These are phyloP conservation scores for Aptenodytes patagonicus DNA, from an alignment of 2,113 vertebrate genomes.

Conservation along the genomic window DNA sequence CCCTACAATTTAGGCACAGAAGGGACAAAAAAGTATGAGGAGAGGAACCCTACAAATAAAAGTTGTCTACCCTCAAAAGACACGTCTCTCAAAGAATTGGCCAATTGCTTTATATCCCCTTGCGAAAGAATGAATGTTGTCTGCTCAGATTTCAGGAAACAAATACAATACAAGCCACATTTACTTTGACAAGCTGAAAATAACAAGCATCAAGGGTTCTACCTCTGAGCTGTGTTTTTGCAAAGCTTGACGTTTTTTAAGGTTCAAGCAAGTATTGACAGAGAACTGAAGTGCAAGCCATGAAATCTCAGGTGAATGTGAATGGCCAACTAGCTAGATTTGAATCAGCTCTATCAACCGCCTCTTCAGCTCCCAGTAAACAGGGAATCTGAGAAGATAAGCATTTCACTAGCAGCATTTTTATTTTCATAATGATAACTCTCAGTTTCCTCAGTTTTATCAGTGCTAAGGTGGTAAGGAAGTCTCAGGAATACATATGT, in stretches of 20 bases:
- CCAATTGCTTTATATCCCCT: conserved; percentile 1
- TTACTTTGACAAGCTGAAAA: conserved; percentile 48
- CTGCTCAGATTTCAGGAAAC: conserved; percentile 23
- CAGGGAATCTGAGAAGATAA: neutral
- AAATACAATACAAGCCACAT: conserved; percentile 23
- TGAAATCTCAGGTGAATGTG: conserved; percentile 15
- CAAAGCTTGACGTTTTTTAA: conserved; percentile 25
- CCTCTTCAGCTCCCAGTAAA: neutral
- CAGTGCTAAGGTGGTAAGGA: neutral
- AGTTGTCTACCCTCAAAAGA: neutral
- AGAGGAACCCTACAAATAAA: neutral
- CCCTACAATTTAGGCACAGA: neutral
- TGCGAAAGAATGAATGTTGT: neutral
- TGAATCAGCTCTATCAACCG: neutral
- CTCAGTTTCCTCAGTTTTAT: neutral
- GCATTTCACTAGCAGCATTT: neutral
- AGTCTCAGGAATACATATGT: neutral
- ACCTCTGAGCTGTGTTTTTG: neutral
- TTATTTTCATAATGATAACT: neutral
- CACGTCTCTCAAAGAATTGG: neutral
- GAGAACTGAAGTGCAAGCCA: neutral
- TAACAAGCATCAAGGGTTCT: neutral
- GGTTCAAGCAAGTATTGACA: neutral
- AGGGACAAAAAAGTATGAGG: neutral
- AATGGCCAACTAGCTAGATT: neutral